phyloP scores from a whole-genome alignment of 2,888 invertebrate species.

The Stenodera caucasica region DNA sequence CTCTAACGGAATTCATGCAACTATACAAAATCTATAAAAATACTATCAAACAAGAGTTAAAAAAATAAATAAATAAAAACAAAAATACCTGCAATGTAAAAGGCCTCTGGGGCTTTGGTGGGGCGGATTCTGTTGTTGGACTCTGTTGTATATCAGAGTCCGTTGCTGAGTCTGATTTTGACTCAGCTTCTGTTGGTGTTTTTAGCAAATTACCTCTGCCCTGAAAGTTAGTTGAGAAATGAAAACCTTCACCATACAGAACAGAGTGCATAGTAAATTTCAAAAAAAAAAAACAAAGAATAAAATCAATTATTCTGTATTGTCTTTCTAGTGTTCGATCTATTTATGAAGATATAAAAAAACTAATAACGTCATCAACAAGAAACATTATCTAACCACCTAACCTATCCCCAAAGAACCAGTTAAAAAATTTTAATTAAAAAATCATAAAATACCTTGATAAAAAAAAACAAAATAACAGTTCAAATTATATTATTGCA shows the following conservation, averaged over 20 bases:
- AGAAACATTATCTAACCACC: not conserved
- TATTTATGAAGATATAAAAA: not conserved
- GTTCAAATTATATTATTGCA: not conserved
- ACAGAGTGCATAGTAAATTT: not conserved
- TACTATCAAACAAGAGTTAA: conserved; percentile 22
- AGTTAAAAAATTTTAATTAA: not conserved
- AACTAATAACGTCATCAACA: not conserved
- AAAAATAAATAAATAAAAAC: conserved; percentile 27
- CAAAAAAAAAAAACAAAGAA: not conserved
- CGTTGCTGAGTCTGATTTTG: conserved; percentile 48
- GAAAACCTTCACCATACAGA: conserved; percentile 34
- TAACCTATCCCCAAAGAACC: conserved; percentile 3
- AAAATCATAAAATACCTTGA: not conserved
- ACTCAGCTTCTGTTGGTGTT: conserved; percentile 48
- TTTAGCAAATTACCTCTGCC: conserved; percentile 57
- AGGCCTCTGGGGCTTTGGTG: conserved; percentile 61
- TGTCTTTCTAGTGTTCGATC: not conserved
- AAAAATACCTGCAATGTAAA: conserved; percentile 62
- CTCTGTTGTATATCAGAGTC: conserved; percentile 48
- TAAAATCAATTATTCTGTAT: not conserved
- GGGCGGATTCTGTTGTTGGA: conserved; percentile 49
- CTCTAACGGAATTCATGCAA: not conserved
- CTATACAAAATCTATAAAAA: conserved; percentile 20
- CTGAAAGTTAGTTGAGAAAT: conserved; percentile 53
- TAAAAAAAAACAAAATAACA: not conserved